Percentiles rank a stretch among this genome's conserved stretches.
phyloP scores from a whole-genome alignment of 1,140 invertebrate species.

The Atta texana region DNA sequence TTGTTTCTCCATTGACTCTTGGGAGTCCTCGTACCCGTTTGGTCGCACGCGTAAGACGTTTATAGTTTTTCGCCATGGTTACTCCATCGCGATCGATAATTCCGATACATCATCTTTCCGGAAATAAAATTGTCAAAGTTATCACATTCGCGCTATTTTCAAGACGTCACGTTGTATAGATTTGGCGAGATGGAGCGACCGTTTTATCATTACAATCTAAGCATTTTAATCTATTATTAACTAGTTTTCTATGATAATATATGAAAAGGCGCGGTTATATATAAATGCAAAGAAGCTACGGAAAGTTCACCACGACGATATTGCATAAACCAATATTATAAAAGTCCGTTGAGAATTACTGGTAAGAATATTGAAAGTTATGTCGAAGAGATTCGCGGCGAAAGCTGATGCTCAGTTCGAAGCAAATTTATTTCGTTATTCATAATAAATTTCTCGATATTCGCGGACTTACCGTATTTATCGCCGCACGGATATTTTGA shows the following conservation, averaged over 20 bases:
- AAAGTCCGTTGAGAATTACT: slow-evolving; percentile 42
- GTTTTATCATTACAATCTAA: not conserved
- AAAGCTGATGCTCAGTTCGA: slow-evolving; percentile 7
- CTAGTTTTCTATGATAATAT: not conserved
- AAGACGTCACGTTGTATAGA: not conserved
- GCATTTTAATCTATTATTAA: slow-evolving; percentile 16
- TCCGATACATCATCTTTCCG: slow-evolving; percentile 26
- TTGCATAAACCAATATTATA: slow-evolving; percentile 43
- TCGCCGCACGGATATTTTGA: slow-evolving; percentile 1
- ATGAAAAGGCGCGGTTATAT: not conserved
- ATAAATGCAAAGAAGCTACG: not conserved
- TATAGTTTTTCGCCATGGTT: slow-evolving; percentile 34
- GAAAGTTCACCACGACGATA: slow-evolving; percentile 18
- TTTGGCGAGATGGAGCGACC: not conserved
- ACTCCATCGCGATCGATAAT: slow-evolving; percentile 34
- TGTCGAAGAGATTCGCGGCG: not conserved
- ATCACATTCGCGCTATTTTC: slow-evolving; percentile 30
- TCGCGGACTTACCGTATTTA: slow-evolving; percentile 1
- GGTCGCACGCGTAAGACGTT: not conserved
- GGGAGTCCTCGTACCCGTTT: not conserved
- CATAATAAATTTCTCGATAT: slow-evolving; percentile 45
- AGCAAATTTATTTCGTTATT: slow-evolving; percentile 32
- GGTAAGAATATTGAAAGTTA: slow-evolving; percentile 40
- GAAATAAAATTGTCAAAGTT: slow-evolving; percentile 44
- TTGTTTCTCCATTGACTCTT: slow-evolving; percentile 14